phyloP scores from a whole-genome alignment of 2,888 invertebrate genomes.

The Tetragnatha montana region DNA sequence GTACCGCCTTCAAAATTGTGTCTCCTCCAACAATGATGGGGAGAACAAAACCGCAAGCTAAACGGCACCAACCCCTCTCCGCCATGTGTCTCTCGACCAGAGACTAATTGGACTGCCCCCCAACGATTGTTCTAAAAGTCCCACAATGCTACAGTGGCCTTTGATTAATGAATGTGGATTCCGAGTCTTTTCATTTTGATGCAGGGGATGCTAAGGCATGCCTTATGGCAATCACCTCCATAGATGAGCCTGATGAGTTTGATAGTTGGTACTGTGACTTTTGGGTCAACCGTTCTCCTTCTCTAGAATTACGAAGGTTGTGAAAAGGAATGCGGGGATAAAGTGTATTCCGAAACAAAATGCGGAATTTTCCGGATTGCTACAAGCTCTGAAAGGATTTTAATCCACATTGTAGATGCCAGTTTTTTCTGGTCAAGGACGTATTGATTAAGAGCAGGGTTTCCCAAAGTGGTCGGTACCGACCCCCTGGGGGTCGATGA shows the following conservation, averaged over 20 bases:
- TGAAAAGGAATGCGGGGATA: neutral
- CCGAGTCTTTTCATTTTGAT: slow-evolving; percentile 49
- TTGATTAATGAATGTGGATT: slow-evolving; percentile 56
- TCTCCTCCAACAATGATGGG: slow-evolving; percentile 20
- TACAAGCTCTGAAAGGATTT: neutral
- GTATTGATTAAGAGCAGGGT: slow-evolving; percentile 24
- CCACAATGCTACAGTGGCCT: slow-evolving; percentile 50
- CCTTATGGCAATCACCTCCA: no score
- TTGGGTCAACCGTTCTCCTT: no score
- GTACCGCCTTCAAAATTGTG: neutral
- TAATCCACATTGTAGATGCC: neutral
- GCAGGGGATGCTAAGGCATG: slow-evolving; percentile 16
- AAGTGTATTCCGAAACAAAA: slow-evolving; percentile 37
- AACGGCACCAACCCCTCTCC: slow-evolving; percentile 24
- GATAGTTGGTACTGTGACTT: no score
- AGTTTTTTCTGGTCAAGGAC: neutral
- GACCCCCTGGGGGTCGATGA: no score
- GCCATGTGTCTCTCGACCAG: slow-evolving; percentile 31
- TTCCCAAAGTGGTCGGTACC: no score
- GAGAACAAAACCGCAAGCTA: slow-evolving; percentile 45
- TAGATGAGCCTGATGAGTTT: no score
- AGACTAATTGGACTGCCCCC: slow-evolving; percentile 61
- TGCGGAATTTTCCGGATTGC: neutral
- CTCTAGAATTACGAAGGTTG: no score
- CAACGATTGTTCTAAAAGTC: slow-evolving; percentile 50